Conservation (phyloP, 2,888 invertebrate species). For the Caenorhabditis doughertyi region DNA sequence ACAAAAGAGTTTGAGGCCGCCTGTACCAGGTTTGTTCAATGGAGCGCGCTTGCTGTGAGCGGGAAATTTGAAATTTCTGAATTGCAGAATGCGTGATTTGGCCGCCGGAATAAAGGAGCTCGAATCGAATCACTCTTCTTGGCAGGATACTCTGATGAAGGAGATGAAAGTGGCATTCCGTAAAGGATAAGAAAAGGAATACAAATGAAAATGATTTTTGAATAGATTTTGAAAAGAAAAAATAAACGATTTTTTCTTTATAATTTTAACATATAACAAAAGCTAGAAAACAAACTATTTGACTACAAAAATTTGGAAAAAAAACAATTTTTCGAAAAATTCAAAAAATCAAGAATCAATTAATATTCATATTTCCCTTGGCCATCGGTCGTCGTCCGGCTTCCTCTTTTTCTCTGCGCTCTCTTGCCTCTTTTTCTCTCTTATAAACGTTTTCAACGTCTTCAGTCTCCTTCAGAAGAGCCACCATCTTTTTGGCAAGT, state of each 20-base stretch:
- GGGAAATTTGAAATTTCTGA: background rate
- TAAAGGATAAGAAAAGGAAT: background rate
- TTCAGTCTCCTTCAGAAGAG: slow-evolving; percentile 74
- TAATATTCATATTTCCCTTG: slow-evolving; percentile 40
- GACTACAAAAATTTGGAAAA: too few relatives aligned
- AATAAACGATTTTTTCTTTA: background rate
- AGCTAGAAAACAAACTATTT: too few relatives aligned
- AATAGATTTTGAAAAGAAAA: background rate
- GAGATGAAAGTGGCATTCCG: slow-evolving; percentile 49
- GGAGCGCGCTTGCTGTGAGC: background rate
- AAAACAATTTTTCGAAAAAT: slow-evolving; percentile 3
- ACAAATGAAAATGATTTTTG: background rate
- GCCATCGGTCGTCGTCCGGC: slow-evolving; percentile 41
- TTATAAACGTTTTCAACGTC: slow-evolving; percentile 69
- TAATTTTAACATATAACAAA: slow-evolving; percentile 17
- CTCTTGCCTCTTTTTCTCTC: slow-evolving; percentile 34
- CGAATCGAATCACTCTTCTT: slow-evolving; percentile 41
- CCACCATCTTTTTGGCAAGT: slow-evolving; percentile 78
- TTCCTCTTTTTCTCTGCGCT: slow-evolving; percentile 49
- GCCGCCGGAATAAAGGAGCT: slow-evolving; percentile 11
- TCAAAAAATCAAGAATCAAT: background rate
- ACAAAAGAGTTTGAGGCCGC: slow-evolving; percentile 48
- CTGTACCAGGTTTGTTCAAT: slow-evolving; percentile 27
- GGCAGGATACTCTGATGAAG: slow-evolving; percentile 31
- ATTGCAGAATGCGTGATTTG: slow-evolving; percentile 45